Conservation (phyloP, 1,140 invertebrate genomes). For the Ridgeia piscesae region DNA sequence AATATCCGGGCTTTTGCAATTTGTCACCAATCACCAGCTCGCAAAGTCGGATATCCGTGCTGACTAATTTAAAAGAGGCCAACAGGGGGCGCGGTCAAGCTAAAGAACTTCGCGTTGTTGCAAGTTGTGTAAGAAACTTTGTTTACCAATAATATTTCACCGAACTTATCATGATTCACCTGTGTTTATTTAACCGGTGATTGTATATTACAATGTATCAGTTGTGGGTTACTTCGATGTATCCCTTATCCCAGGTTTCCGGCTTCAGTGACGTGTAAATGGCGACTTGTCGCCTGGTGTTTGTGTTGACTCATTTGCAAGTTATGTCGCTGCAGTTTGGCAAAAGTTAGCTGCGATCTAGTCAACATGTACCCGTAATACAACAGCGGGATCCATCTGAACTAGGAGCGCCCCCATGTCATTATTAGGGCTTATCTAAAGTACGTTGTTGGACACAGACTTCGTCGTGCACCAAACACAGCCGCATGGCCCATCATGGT, state of each 20-base stretch:
- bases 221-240: not conserved
- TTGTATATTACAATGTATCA: not conserved
- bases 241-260: not conserved
- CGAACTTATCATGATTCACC: not conserved
- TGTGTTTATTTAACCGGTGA: not conserved
- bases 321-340: not conserved
- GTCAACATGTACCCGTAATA: not conserved
- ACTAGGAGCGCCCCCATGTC: not conserved
- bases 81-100: not conserved
- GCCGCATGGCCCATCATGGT: too few relatives aligned
- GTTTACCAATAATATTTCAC: not conserved
- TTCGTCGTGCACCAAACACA: not conserved
- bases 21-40: not conserved
- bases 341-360: not conserved
- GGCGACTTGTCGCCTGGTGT: not conserved
- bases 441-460: not conserved
- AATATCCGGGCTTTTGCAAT: slow-evolving; percentile 1
- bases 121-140: not conserved
- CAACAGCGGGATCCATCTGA: not conserved
- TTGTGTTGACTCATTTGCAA: not conserved
- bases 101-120: not conserved
- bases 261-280: slow-evolving; percentile 4
- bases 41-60: not conserved
- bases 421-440: not conserved
- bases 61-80: not conserved